Evolutionary conservation across 2,797 vertebrate species (phyloP).

Genomic region (Glossophaga mutica): DNA sequence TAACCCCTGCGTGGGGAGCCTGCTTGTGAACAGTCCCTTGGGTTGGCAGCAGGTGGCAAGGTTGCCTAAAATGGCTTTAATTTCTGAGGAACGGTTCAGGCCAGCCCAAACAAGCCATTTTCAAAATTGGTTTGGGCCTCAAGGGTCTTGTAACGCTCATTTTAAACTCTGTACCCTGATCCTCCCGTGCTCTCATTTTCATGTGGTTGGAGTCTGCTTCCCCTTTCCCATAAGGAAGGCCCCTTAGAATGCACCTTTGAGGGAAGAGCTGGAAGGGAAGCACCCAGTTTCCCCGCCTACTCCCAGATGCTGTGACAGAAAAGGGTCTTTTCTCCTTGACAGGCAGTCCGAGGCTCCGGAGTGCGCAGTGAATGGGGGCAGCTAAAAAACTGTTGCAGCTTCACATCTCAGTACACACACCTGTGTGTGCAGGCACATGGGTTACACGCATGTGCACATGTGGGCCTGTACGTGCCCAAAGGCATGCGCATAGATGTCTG

Average conservation of each 20-base stretch:
- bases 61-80: not conserved
- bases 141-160: not conserved
- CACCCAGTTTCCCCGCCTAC: not conserved
- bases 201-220: not conserved
- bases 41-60: not conserved
- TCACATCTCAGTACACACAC: not conserved
- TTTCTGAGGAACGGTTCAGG: not conserved
- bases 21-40: not conserved
- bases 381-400: not conserved
- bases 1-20: not conserved
- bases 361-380: not conserved
- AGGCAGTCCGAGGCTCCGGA: not conserved
- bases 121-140: conserved; percentile 44
- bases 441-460: not conserved
- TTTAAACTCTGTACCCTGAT: not conserved
- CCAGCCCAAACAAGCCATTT: conserved; percentile 25
- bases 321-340: not conserved
- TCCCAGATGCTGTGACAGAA: not conserved
- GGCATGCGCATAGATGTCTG: not conserved
- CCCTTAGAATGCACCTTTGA: not conserved
- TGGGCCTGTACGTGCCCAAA: too few relatives aligned
- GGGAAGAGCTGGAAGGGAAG: not conserved
- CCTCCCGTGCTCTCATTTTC: not conserved
- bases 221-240: not conserved
- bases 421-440: not conserved